phyloP scores from a whole-genome alignment of 2,797 vertebrate species.

The Gymnothorax javanicus region DNA sequence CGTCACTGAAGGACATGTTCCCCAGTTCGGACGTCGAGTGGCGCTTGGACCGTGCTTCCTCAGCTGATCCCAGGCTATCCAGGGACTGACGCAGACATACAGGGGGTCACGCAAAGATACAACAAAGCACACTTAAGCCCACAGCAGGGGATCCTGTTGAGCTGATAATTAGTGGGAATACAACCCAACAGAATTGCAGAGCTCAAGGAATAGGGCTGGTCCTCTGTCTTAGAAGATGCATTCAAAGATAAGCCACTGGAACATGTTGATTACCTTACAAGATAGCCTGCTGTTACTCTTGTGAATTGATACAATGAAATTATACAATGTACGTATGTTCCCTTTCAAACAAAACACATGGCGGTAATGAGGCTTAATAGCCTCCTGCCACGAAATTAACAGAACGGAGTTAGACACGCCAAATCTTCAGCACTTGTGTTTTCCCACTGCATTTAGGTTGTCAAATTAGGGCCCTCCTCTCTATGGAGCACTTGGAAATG shows the following conservation, averaged over 20 bases:
- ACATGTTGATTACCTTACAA: constrained; percentile 4
- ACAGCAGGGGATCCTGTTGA: too few species aligned
- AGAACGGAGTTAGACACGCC: too few species aligned
- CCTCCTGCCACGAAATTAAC: too few species aligned
- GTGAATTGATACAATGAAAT: background rate
- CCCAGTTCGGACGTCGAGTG: constrained; percentile 95
- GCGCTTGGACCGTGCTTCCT: constrained; percentile 89
- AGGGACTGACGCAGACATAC: constrained; percentile 75
- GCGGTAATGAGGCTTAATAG: too few species aligned
- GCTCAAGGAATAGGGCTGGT: too few species aligned
- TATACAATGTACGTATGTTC: too few species aligned
- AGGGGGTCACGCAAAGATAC: constrained; percentile 28
- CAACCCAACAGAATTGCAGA: too few species aligned
- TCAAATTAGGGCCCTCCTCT: too few species aligned
- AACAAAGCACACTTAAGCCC: background rate
- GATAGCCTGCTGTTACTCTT: background rate
- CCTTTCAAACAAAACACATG: too few species aligned
- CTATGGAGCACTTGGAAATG: background rate
- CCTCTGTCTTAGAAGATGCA: background rate
- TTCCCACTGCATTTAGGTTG: too few species aligned
- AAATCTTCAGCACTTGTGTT: too few species aligned
- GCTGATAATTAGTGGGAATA: too few species aligned
- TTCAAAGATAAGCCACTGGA: background rate
- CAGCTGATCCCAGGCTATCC: constrained; percentile 84
- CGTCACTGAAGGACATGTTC: constrained; percentile 83